Evolutionary conservation across 1,140 invertebrate species (phyloP), one percentile per base, ranked within the genome.

Genomic region (Hycleus phaleratus): DNA sequence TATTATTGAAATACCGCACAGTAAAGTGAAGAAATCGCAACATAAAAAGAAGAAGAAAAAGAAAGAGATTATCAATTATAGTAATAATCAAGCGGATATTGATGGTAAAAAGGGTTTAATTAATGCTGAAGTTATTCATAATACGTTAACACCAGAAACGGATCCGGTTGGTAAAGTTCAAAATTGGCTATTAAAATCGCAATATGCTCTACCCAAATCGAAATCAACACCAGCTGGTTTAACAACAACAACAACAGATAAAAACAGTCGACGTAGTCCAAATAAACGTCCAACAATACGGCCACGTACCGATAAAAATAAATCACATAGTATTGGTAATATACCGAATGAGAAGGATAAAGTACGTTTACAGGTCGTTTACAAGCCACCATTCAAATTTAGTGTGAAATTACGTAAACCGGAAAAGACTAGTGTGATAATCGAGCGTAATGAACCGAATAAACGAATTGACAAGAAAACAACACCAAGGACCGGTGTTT

Each of bases 351-450:
- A 81, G 57, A 80, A 79, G 48, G 81, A 88, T 64, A 82, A 85
- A 54, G 82, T 86, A 0, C 82, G 87, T 48, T 72, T 91, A 7
- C 89, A 91, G 71, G 88, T 91, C 2, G 85, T 91, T 4, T 91
- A 90, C 70, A 90, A 90, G 66, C 88, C 88, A 26, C 88, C 89
- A 1, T 91, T 91, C 70, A 87, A 87, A 62, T 90, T 91, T 70
- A 90, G 85, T 70, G 79, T 91, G 18, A 88, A 88, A 67, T 78
- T 91, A 45, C 84, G 84, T 38, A 88, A 88, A 68, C 83, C 81
- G 4, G 81, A 84, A 6, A 84, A 83, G 59, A 77, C 74, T 26
- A 75, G 75, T 52, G 74, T 74, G 2, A 65, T 73, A 46, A 64
- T 65, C 2, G 58, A 62, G 11, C 40, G 26, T n/a, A 11, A 39